Evolutionary conservation across 2,113 vertebrate genomes (phyloP).

Genomic region (Plecotus auritus): DNA sequence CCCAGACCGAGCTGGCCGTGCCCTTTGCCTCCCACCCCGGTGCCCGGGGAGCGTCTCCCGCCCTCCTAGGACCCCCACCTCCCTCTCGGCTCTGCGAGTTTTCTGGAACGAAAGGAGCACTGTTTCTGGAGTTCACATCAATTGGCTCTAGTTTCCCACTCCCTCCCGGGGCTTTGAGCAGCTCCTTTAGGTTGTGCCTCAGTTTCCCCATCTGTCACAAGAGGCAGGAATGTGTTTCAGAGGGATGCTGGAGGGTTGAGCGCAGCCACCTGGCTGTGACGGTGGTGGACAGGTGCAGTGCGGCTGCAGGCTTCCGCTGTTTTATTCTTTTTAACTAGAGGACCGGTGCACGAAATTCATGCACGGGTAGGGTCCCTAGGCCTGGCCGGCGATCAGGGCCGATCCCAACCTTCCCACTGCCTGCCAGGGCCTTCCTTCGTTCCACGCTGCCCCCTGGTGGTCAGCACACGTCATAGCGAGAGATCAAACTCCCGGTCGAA

Average conservation of each 20-base stretch:
- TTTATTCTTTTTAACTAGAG: no score
- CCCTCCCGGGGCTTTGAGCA: background rate
- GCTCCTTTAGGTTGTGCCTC: background rate
- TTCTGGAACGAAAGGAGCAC: background rate
- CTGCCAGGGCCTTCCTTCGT: no score
- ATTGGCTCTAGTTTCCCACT: background rate
- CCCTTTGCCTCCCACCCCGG: background rate
- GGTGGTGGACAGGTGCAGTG: accelerated
- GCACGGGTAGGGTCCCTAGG: no score
- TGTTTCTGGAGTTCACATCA: background rate
- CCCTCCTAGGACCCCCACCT: background rate
- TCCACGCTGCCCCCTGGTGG: no score
- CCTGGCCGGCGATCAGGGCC: no score
- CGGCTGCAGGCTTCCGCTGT: accelerated
- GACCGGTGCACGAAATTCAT: no score
- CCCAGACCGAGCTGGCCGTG: accelerated
- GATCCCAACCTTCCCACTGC: no score
- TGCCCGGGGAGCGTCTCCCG: background rate
- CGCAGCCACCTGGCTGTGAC: accelerated
- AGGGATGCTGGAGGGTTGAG: accelerated
- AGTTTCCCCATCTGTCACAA: background rate
- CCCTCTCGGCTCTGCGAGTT: background rate
- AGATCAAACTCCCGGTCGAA: no score
- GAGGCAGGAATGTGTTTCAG: background rate
- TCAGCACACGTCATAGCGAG: no score